Conservation (phyloP, 2,113 vertebrate genomes). For the Stictonetta naevosa region DNA sequence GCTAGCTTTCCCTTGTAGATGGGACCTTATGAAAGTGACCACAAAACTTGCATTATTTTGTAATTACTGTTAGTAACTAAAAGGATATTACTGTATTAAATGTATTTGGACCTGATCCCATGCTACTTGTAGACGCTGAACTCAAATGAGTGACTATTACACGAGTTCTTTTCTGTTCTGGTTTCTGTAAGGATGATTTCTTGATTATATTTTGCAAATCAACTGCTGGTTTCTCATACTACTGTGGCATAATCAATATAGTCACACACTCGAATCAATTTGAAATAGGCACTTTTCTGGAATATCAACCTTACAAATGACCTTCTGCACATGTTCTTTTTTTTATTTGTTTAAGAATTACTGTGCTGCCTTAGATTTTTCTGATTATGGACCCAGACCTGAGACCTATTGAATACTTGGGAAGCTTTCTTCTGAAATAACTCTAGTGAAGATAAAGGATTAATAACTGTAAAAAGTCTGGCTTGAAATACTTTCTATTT, state of each 20-base stretch:
- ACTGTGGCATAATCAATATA: neutral
- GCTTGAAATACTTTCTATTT: neutral
- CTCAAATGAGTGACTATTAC: neutral
- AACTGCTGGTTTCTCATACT: neutral
- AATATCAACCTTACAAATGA: neutral
- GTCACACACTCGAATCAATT: neutral
- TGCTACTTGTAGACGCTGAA: neutral
- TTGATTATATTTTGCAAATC: neutral
- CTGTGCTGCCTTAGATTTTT: neutral
- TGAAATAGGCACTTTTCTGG: neutral
- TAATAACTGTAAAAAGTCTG: neutral
- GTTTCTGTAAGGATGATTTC: neutral
- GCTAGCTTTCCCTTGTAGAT: neutral
- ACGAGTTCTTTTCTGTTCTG: neutral
- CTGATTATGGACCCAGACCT: neutral
- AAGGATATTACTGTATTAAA: neutral
- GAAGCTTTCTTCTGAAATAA: neutral
- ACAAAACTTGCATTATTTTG: neutral
- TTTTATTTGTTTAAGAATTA: neutral
- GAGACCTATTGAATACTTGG: neutral
- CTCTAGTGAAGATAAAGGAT: neutral
- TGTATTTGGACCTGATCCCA: neutral
- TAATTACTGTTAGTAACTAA: neutral
- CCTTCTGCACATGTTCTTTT: fast-evolving
- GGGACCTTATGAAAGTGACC: neutral